Evolutionary conservation across 2,797 vertebrate genomes (phyloP), one percentile per base, ranked within the genome.

Genomic region (Ateles fusciceps): DNA sequence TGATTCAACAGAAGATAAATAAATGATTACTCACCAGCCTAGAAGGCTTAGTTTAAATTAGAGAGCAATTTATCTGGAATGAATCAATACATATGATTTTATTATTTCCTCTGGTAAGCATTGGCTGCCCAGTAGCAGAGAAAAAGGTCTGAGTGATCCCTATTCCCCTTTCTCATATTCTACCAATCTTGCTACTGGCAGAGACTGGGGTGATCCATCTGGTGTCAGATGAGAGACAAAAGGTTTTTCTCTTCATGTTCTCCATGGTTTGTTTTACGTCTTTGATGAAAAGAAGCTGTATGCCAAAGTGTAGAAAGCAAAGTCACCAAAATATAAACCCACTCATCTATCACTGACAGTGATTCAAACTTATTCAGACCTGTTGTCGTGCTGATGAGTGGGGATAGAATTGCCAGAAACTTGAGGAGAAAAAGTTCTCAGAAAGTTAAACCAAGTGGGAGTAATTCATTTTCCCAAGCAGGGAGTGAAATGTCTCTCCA

Each of bases 201-300:
- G 59, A 46, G 33, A 24, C 61, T 0, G 10, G 75, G 85, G 92
- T 36, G 52, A 97, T 97, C 91, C 88, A 59, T 97, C 96, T 97
- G 74, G 48, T 88, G 97, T 97, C 97, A 97, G 88, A 96, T 1
- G 36, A 90, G 64, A 80, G n/a, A 97, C 95, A 97, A 97, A 97
- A 44, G 36, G 81, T 26, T 97, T 97, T 97, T 98, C 96, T 97
- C 95, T 91, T 91, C 95, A 0, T 36, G 81, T 86, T 96, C 64
- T 91, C 94, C 97, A 91, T 64, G 96, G 96, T 96, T 97, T 91
- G 85, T 92, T 94, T 91, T 76, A 42, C 81, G 15, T 91, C 96
- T 95, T 96, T 91, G 92, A 94, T 94, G 95, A 87, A 92, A 97
- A 94, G 88, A 89, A 74, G 68, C 50, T 1, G 8, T 13, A 5